phyloP scores from a whole-genome alignment of 2,888 invertebrate species.

The Beris morrisii region DNA sequence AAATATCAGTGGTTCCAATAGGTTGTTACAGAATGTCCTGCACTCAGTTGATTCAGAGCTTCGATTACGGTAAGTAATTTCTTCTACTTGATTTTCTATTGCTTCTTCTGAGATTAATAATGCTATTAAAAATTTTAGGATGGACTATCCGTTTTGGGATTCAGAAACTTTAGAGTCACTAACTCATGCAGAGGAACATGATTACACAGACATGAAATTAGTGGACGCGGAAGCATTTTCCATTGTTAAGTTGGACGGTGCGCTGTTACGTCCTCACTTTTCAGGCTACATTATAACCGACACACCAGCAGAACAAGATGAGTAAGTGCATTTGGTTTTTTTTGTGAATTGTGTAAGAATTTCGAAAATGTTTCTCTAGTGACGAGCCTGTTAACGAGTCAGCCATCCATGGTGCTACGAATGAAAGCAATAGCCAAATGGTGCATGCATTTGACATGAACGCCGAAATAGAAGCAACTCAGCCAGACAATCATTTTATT shows the following conservation, averaged over 20 bases:
- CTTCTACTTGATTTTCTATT: too few species aligned
- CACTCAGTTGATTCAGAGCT: slow-evolving; percentile 58
- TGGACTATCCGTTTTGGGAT: slow-evolving; percentile 51
- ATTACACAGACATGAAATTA: slow-evolving; percentile 36
- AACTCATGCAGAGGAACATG: slow-evolving; percentile 41
- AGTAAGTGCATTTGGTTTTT: slow-evolving; percentile 32
- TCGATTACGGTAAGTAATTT: slow-evolving; percentile 42
- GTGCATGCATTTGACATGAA: slow-evolving; percentile 66
- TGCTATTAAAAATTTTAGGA: slow-evolving; percentile 28
- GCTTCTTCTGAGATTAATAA: not conserved
- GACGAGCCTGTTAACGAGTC: slow-evolving; percentile 34
- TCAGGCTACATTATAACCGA: slow-evolving; percentile 52
- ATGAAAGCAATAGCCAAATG: slow-evolving; percentile 55
- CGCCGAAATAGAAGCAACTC: slow-evolving; percentile 65
- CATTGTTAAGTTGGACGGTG: slow-evolving; percentile 43
- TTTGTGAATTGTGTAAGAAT: not conserved
- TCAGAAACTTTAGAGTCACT: slow-evolving; percentile 38
- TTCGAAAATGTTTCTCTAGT: slow-evolving; percentile 44
- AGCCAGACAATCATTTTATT: slow-evolving; percentile 53
- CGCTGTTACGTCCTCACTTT: slow-evolving; percentile 48
- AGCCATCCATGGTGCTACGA: slow-evolving; percentile 11
- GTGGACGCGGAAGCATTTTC: slow-evolving; percentile 44
- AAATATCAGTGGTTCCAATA: slow-evolving; percentile 64
- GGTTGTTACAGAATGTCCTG: slow-evolving; percentile 63
- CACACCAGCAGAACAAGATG: slow-evolving; percentile 48